Evolutionary conservation across 92 coral and sea anemone species (phyloP).

Genomic region (Meandrina meandrites): DNA sequence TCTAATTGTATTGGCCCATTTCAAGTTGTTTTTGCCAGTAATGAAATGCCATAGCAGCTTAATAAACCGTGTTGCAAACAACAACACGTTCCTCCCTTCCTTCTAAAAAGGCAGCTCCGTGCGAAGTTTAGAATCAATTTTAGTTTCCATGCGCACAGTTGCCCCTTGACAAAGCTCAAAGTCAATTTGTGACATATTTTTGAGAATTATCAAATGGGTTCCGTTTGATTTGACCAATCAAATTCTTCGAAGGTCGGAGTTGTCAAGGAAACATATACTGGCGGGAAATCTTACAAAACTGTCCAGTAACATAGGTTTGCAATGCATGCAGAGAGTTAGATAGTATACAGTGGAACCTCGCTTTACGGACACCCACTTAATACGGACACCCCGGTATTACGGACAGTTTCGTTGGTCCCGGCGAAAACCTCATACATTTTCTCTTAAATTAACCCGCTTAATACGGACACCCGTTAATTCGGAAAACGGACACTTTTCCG

Average conservation of each 20-base stretch:
- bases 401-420: no score
- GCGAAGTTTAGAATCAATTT: no score
- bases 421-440: no score
- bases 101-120: no score
- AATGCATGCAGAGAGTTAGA: background rate
- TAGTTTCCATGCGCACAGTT: background rate
- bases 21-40: background rate
- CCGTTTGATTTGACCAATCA: background rate
- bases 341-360: no score
- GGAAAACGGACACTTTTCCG: no score
- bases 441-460: no score
- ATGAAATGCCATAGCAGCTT: background rate
- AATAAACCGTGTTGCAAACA: background rate
- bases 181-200: background rate
- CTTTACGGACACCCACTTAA: no score
- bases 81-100: background rate
- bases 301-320: background rate
- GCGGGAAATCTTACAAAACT: background rate
- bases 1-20: background rate
- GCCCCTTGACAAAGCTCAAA: background rate
- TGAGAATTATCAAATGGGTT: background rate
- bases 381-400: no score
- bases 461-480: no score
- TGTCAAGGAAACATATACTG: background rate
- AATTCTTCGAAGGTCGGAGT: background rate